phyloP scores from a whole-genome alignment of 2,113 vertebrate genomes.

The Sinosuthora webbiana region DNA sequence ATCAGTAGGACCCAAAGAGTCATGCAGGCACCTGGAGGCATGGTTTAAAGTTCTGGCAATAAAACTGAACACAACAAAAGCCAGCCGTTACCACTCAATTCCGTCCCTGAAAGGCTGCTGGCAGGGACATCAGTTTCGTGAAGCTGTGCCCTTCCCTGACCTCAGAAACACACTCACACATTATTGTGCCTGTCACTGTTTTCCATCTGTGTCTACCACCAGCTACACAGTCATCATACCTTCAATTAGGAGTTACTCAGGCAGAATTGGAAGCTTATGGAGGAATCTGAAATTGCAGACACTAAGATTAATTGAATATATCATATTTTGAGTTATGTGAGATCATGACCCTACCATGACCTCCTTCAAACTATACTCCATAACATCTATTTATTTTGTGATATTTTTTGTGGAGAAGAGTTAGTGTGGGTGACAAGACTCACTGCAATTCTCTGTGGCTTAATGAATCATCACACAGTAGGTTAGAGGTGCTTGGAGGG shows the following conservation, averaged over 20 bases:
- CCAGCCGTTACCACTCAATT: neutral
- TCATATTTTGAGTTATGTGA: neutral
- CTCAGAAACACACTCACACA: neutral
- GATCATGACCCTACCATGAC: neutral
- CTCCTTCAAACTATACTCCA: neutral
- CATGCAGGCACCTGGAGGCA: neutral
- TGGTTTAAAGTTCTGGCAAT: neutral
- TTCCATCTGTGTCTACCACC: neutral
- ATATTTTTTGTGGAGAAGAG: neutral
- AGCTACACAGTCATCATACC: neutral
- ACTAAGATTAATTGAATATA: neutral
- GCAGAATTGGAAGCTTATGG: conserved; percentile 1
- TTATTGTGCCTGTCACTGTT: neutral
- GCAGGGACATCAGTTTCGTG: neutral
- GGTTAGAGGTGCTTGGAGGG: conserved; percentile 29
- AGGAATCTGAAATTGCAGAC: conserved; percentile 2
- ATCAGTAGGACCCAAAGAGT: neutral
- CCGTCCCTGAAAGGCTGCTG: neutral
- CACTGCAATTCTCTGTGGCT: conserved; percentile 9
- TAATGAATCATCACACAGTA: conserved; percentile 37
- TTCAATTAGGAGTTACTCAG: neutral
- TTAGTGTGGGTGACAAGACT: conserved; percentile 11
- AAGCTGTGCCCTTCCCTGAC: neutral
- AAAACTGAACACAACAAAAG: neutral
- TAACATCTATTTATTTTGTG: neutral